Percentiles rank a stretch among this genome's conserved stretches.
These are phyloP conservation scores for Lucilia cuprina DNA, from an alignment of 1,140 invertebrate genomes.

Conservation along the genomic window DNA sequence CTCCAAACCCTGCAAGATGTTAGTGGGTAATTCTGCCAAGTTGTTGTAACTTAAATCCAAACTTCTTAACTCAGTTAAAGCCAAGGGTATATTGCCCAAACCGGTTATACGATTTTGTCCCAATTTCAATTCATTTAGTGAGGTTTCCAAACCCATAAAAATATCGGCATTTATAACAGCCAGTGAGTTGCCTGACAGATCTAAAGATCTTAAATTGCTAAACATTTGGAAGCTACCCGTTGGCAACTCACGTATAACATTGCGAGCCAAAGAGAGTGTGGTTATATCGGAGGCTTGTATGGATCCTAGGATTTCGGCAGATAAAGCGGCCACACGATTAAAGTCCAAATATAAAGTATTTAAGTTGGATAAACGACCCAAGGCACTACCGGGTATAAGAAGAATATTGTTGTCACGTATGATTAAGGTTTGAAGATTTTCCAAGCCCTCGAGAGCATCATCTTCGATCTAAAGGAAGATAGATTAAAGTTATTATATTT, in stretches of 20 bases:
- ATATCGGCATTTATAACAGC: constrained; percentile 74
- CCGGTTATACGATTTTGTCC: constrained; percentile 78
- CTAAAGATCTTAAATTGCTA: constrained; percentile 75
- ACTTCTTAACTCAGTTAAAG: constrained; percentile 71
- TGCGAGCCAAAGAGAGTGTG: constrained; percentile 74
- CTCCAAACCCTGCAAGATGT: constrained; percentile 74
- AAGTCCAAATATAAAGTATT: constrained; percentile 79
- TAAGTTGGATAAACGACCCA: constrained; percentile 77
- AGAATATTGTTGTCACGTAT: constrained; percentile 88
- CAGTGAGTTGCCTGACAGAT: constrained; percentile 81
- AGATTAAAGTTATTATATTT: not conserved
- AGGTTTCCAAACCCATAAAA: constrained; percentile 77
- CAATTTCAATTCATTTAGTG: constrained; percentile 75
- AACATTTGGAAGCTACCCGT: constrained; percentile 79
- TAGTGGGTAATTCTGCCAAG: constrained; percentile 72
- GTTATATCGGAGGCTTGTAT: constrained; percentile 63
- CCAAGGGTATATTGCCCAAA: constrained; percentile 70
- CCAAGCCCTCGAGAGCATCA: constrained; percentile 81
- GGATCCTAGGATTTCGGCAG: constrained; percentile 76
- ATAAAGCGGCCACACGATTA: constrained; percentile 86
- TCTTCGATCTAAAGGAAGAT: constrained; percentile 76
- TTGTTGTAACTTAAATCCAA: constrained; percentile 83
- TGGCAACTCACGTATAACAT: constrained; percentile 86
- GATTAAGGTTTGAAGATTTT: constrained; percentile 78
- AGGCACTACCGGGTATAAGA: constrained; percentile 79